Base-by-base conservation (phyloP, 2,113 vertebrate species). In the Hippoglossus stenolepis region DNA sequence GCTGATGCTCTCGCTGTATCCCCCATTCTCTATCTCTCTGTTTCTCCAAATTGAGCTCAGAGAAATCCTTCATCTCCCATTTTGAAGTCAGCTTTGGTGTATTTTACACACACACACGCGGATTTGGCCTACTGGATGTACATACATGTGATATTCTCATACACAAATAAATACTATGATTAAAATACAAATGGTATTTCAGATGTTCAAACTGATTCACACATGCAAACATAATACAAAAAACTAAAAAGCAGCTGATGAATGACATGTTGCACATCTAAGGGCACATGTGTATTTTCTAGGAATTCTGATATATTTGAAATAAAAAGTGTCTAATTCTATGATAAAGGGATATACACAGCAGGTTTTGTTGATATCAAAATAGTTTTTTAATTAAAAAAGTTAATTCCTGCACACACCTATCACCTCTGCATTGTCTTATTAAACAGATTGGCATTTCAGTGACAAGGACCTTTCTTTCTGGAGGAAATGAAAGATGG, bases 31-130 rank as follows among this genome's bases (percentile, higher is more conserved):
- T n/a, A n/a, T 74, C 79, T 64, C 80, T 86, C 59, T 67, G 66
- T 78, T 81, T 82, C 73, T 77, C 61, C 68, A 91, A 90, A 92
- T 82, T 83, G 87, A 90, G 69, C 77, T 70, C 70, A 73, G 85
- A 85, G 79, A 80, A 77, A 85, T 76, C 83, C 78, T 91, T 91
- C 86, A 91, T 92, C 80, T 84, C 74, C 73, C 65, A 77, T 92
- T 91, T 86, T 80, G 83, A 88, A 82, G 71, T 79, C 24, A 66
- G 77, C 75, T 72, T 87, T 88, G 60, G 61, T 76, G 72, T 78
- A 59, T 89, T 83, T 87, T 45, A 43, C 62, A 43, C 43, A 65
- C n/a, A 21, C 57, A 67, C 47, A 65, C 54, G 21, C 28, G 28
- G 51, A 74, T 77, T 62, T 79, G 70, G 51, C 51, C 31, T 43